phyloP scores from a whole-genome alignment of 2,797 vertebrate species.

The Gymnoscopelus microlampas region DNA sequence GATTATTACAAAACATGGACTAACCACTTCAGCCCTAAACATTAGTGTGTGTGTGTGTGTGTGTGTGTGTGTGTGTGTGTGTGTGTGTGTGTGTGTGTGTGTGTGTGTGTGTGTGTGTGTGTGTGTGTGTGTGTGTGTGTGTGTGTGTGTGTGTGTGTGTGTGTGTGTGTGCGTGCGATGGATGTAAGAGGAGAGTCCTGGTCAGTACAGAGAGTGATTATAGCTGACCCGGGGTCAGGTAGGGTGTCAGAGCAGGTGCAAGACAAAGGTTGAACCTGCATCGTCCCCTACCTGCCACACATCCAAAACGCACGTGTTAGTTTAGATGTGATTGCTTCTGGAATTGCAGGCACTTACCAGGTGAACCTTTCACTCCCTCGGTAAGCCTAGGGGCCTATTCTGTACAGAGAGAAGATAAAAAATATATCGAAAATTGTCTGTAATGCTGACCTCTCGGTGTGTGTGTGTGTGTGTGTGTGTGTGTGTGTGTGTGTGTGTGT shows the following conservation, averaged over 20 bases:
- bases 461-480: background rate
- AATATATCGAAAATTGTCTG: constrained; percentile 39
- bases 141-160: background rate
- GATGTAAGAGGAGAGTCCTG: background rate
- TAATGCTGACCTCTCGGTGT: constrained; percentile 31
- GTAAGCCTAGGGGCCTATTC: constrained; percentile 40
- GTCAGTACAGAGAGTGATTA: constrained; percentile 46
- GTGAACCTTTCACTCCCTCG: constrained; percentile 53
- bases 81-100: background rate
- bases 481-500: too few species aligned
- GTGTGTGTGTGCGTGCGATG: constrained; percentile 12
- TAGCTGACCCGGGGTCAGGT: constrained; percentile 33
- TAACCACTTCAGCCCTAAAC: too few species aligned
- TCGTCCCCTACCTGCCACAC: constrained; percentile 52
- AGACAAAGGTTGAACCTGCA: constrained; percentile 54
- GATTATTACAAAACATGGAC: too few species aligned
- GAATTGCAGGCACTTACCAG: constrained; percentile 68
- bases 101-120: constrained; percentile 3
- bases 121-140: background rate
- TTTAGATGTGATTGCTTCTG: constrained; percentile 69
- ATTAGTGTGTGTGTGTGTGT: too few species aligned
- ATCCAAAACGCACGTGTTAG: constrained; percentile 50
- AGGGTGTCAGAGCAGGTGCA: constrained; percentile 40
- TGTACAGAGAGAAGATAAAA: constrained; percentile 35
- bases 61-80: background rate